A percentile compares a stretch with the other conserved stretches of the same genome.
Evolutionary conservation across 2,797 vertebrate genomes (phyloP).

Genomic region (Sternarchorhynchus goeldii): DNA sequence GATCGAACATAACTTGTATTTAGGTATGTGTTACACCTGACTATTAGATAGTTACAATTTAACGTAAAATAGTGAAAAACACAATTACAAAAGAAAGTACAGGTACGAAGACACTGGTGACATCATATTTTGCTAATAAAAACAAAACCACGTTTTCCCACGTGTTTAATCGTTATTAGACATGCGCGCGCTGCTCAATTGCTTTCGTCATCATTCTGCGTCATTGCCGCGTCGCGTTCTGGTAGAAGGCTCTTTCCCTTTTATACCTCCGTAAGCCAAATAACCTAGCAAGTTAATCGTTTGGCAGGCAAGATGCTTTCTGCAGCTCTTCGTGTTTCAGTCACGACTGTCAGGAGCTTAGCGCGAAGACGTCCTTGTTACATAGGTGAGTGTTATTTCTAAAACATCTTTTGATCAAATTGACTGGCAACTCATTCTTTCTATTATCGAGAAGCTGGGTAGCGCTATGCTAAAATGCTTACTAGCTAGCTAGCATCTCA

Average conservation of each 20-base stretch:
- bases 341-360: conserved; percentile 65
- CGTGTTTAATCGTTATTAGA: no score
- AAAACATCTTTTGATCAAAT: no score
- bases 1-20: neutral
- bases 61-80: no score
- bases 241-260: conserved; percentile 37
- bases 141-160: no score
- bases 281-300: neutral
- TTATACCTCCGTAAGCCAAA: neutral
- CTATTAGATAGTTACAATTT: no score
- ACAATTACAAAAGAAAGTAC: no score
- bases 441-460: neutral
- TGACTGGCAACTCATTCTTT: no score
- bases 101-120: no score
- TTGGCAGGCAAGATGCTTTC: conserved; percentile 67
- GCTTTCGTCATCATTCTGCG: conserved; percentile 1
- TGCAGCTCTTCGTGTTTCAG: conserved; percentile 68
- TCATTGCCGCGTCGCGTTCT: conserved; percentile 7
- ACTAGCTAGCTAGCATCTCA: neutral
- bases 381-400: conserved; percentile 62
- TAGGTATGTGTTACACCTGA: neutral
- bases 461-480: no score
- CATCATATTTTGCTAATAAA: no score
- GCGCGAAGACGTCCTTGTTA: conserved; percentile 58
- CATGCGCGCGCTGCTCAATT: neutral